Evolutionary conservation across 2,113 vertebrate genomes (phyloP), one percentile per base, ranked within the genome.

Genomic region (Halcyon malimbica): DNA sequence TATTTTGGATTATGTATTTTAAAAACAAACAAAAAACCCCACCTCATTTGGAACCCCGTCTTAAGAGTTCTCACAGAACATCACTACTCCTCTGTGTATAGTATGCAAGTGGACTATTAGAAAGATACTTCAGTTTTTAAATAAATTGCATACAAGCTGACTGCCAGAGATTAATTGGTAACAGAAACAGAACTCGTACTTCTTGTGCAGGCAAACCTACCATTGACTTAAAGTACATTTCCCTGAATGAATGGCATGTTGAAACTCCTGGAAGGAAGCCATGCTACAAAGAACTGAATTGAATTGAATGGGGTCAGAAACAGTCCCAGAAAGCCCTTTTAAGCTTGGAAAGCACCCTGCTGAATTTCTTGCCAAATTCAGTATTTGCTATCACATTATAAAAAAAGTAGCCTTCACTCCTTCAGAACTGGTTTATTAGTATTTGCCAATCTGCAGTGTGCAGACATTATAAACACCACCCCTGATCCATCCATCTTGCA

Each of bases 261-360:
- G 90, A 88, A 90, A 87, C 56, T 91, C 50, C 79, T 96, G 94
- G 94, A 93, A 95, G 68, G 60, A 86, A 93, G 95, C 93, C 92
- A 96, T n/a, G 65, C 19, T 83, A 31, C 85, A 81, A 87, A 95
- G 76, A 95, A 91, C 82, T 71, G 41, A 87, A 91, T 85, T 71
- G 41, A 87, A 79, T 53, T 95, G 94, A 96, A 96, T 95, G 59
- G 90, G 64, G 80, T 94, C 76, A 95, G 92, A 94, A 97, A 60
- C 48, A 87, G 88, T 63, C 88, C 94, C 88, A 93, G 93, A 93
- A 91, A 93, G 60, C 60, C 80, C 62, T 91, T 89, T 95, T 56
- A 79, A 87, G 87, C 83, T 87, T 95, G 87, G 91, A 96, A 95
- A 84, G 57, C 56, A 39, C 80, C 76, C 86, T 84, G 15, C 80